Base-by-base conservation (phyloP, 2,888 invertebrate genomes). In the Drosophila leonis region DNA sequence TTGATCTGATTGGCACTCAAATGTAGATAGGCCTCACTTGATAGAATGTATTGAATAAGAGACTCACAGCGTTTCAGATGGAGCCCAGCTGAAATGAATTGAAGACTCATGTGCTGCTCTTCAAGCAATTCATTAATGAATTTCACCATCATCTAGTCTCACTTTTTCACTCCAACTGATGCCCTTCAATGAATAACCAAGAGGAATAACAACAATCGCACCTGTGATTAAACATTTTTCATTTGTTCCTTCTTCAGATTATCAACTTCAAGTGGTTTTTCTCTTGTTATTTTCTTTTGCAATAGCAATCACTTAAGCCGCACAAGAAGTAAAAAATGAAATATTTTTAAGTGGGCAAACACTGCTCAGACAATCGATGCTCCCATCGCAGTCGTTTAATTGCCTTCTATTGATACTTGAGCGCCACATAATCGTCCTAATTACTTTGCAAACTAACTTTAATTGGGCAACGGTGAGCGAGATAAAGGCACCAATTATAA, bases 381-480 rank as follows among this genome's bases (percentile, higher is more conserved):
- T 54, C 71, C 57, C 49, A 59, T 55, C 72, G 62, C 54, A 61
- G 65, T 75, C 48, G 57, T 83, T 75, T 86, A 86, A 86, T 85
- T 86, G 86, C 74, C 83, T 70, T 73, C 83, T 85, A 86, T 86
- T 85, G 86, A 86, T 88, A 86, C 86, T 86, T 85, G 86, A 86
- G 74, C 86, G 88, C 80, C 85, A 83, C 86, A 86, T 86, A 88
- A 86, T 86, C 88, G 88, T 74, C 83, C 83, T 86, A 88, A 86
- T 86, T 86, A 86, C 85, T 88, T 86, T 83, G 77, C 79, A 73
- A 86, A 86, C 88, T 88, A 83, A 85, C 81, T 86, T 86, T 80
- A 81, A 86, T 85, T 81, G 88, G 82, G 76, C 79, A 75, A 67
- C 80, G 78, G 74, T 83, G 64, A 73, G 73, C 76, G 77, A 85